Percentiles rank a stretch among this genome's conserved stretches.
These are phyloP conservation scores for Drosophila ohnishii DNA, from an alignment of 1,140 invertebrate species.

Conservation along the genomic window DNA sequence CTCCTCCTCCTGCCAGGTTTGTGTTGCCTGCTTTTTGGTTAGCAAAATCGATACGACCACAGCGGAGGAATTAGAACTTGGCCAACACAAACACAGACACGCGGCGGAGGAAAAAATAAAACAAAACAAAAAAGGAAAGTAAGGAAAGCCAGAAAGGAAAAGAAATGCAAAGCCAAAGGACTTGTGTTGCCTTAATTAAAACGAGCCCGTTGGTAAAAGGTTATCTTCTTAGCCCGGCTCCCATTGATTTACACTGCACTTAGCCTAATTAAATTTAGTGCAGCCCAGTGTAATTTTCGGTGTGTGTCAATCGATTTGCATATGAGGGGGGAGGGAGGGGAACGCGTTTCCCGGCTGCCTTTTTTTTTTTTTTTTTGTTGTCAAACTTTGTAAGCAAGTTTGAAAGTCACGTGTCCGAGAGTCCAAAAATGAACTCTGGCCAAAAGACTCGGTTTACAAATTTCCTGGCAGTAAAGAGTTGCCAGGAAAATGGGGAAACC, in stretches of 20 bases:
- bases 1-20: background rate
- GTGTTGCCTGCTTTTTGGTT: constrained; percentile 28
- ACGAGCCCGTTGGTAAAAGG: constrained; percentile 10
- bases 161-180: constrained; percentile 15
- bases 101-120: background rate
- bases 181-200: constrained; percentile 41
- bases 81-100: constrained; percentile 21
- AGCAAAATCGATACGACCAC: constrained; percentile 47
- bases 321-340: background rate
- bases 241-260: constrained; percentile 68
- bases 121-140: background rate
- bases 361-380: background rate
- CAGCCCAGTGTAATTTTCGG: constrained; percentile 24
- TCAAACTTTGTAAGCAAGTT: constrained; percentile 37
- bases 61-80: constrained; percentile 42
- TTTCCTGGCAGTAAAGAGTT: constrained; percentile 35
- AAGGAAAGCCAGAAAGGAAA: background rate
- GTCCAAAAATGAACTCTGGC: constrained; percentile 26
- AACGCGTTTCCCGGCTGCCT: constrained; percentile 8
- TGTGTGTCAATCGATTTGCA: constrained; percentile 44
- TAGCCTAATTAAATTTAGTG: constrained; percentile 73
- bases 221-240: constrained; percentile 30
- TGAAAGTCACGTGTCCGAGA: constrained; percentile 68
- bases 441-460: constrained; percentile 53
- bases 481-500: constrained; percentile 4